A percentile compares a stretch with the other conserved stretches of the same genome.
phyloP scores from a whole-genome alignment of 2,113 vertebrate species.

The Planiliza haematocheilus region DNA sequence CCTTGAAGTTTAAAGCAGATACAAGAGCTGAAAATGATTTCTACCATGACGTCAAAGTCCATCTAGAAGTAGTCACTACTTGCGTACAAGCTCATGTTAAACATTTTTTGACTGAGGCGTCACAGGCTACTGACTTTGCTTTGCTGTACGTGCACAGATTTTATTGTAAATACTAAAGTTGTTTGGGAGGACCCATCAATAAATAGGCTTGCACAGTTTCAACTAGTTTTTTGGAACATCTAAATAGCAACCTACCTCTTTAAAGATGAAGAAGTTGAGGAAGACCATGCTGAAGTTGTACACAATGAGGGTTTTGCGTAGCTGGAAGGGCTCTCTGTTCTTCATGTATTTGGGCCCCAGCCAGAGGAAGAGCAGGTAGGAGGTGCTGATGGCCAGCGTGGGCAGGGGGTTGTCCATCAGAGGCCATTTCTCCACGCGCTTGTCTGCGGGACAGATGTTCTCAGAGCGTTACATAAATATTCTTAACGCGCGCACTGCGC shows the following conservation, averaged over 20 bases:
- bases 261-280: slow-evolving; percentile 98
- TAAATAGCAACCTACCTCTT: slow-evolving; percentile 87
- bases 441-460: slow-evolving; percentile 86
- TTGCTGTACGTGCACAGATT: neutral
- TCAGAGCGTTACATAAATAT: slow-evolving; percentile 44
- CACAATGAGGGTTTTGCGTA: slow-evolving; percentile 92
- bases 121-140: no score
- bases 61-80: no score
- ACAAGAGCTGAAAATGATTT: no score
- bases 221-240: no score
- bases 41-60: no score
- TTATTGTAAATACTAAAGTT: no score
- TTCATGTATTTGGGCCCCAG: slow-evolving; percentile 98
- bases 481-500: neutral
- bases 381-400: slow-evolving; percentile 93
- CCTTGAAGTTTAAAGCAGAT: no score
- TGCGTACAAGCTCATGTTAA: no score
- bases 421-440: slow-evolving; percentile 97
- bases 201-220: no score
- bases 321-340: slow-evolving; percentile 94
- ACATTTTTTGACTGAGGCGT: no score
- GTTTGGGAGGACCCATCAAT: no score
- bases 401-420: slow-evolving; percentile 95
- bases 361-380: slow-evolving; percentile 97
- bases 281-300: slow-evolving; percentile 99